These are phyloP conservation scores for Echinarachnius parma DNA, from an alignment of 53 echinoderm and acorn worm genomes.

Conservation along the genomic window DNA sequence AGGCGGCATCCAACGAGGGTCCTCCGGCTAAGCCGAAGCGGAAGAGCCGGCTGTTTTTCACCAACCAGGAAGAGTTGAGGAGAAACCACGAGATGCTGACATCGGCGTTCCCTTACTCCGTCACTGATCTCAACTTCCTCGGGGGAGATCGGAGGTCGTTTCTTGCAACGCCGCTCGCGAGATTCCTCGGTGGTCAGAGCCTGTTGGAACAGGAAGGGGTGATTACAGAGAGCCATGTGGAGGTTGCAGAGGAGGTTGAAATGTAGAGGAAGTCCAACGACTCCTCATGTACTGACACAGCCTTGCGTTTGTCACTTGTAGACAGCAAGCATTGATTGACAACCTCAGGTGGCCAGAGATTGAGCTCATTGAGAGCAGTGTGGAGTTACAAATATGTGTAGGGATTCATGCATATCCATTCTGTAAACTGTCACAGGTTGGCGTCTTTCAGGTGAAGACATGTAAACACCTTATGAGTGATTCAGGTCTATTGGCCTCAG, in stretches of 20 bases:
- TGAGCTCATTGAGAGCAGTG: too few relatives aligned
- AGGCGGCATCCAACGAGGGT: constrained; percentile 28
- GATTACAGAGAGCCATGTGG: constrained; percentile 19
- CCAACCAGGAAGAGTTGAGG: constrained; percentile 60
- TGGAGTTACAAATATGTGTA: too few relatives aligned
- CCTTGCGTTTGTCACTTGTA: too few relatives aligned
- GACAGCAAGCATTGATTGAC: too few relatives aligned
- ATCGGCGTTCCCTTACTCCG: constrained; percentile 95
- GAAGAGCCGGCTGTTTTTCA: constrained; percentile 74
- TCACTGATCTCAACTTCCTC: constrained; percentile 78
- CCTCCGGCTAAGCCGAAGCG: constrained; percentile 61
- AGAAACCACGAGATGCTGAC: constrained; percentile 67
- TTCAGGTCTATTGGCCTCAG: too few relatives aligned
- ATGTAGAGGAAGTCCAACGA: too few relatives aligned
- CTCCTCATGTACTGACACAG: too few relatives aligned
- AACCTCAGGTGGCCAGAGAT: too few relatives aligned
- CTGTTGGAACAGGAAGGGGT: constrained; percentile 64
- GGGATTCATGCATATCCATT: too few relatives aligned
- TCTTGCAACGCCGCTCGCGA: constrained; percentile 78
- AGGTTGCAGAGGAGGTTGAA: constrained; percentile 12
- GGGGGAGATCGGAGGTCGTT: constrained; percentile 90
- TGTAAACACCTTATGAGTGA: too few relatives aligned
- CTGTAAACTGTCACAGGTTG: too few relatives aligned
- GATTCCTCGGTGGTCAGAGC: constrained; percentile 91
- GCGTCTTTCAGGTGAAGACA: too few relatives aligned